Percentiles rank a stretch among this genome's conserved stretches.
Evolutionary conservation across 2,888 invertebrate genomes (phyloP).

Genomic region (Coenonympha glycerion): DNA sequence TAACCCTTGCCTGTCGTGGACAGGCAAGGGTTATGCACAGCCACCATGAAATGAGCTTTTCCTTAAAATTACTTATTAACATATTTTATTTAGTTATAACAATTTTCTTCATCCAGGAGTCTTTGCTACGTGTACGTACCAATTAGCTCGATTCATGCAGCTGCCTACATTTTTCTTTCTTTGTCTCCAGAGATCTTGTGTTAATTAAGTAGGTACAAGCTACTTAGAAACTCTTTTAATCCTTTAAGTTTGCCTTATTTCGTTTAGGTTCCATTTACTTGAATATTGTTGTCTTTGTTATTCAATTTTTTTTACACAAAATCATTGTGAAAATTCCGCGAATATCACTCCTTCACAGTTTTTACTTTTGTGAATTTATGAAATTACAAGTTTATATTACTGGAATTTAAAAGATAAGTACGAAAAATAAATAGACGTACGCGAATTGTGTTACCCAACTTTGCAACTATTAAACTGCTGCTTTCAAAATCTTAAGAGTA

Average conservation of each 20-base stretch:
- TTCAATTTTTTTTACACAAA: background rate
- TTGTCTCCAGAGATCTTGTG: constrained; percentile 3
- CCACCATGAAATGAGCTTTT: no score
- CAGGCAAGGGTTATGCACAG: no score
- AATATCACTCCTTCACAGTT: no score
- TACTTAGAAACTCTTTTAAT: constrained; percentile 3
- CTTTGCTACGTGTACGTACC: constrained; percentile 14
- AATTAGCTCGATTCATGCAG: constrained; percentile 18
- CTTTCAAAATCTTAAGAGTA: no score
- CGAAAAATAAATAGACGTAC: no score
- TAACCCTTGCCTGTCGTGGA: no score
- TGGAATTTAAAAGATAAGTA: no score
- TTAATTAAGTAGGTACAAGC: constrained; percentile 20
- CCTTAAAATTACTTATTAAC: no score
- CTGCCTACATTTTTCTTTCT: constrained; percentile 17
- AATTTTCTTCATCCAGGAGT: background rate
- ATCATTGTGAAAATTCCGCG: background rate
- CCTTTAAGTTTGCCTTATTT: constrained; percentile 1
- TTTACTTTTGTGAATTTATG: no score
- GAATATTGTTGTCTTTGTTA: background rate
- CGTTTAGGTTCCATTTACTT: background rate
- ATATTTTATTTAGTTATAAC: background rate
- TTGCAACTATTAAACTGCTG: no score
- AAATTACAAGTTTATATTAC: no score
- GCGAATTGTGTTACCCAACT: no score